Conservation (phyloP, 2,797 vertebrate genomes). For the Mus minutoides region DNA sequence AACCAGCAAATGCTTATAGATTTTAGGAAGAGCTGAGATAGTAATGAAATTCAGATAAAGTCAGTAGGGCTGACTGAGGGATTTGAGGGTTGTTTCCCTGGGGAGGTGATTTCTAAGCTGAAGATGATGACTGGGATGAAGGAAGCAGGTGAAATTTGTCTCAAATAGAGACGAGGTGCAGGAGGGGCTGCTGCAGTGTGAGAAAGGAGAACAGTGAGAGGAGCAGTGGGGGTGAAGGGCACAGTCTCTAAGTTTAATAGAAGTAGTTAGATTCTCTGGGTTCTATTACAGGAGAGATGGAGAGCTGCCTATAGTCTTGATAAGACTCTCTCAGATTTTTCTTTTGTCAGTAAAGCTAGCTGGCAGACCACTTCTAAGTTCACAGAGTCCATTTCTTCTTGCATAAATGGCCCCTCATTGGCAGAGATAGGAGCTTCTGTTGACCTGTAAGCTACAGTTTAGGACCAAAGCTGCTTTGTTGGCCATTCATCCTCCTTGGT, state of each 20-base stretch:
- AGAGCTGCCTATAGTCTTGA: background rate
- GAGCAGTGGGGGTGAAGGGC: background rate
- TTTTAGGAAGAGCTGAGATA: background rate
- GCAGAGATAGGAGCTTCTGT: background rate
- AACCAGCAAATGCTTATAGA: background rate
- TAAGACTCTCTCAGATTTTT: background rate
- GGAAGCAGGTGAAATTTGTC: background rate
- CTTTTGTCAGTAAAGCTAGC: background rate
- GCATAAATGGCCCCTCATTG: background rate
- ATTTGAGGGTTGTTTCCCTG: background rate
- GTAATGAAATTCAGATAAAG: background rate
- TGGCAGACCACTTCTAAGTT: background rate
- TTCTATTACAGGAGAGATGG: constrained; percentile 15
- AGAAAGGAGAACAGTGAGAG: background rate
- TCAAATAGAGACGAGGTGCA: background rate
- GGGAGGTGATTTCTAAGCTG: background rate
- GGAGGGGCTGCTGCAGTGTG: background rate
- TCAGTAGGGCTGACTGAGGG: background rate
- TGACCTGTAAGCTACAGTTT: background rate
- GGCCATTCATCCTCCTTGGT: background rate
- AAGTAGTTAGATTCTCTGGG: background rate
- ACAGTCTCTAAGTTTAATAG: background rate
- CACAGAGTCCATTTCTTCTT: constrained; percentile 24
- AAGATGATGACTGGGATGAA: background rate
- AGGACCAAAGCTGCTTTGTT: background rate